Percentiles rank a stretch among this genome's conserved stretches.
Conservation (phyloP, 2,888 invertebrate genomes). For the Galerucella pusilla region DNA sequence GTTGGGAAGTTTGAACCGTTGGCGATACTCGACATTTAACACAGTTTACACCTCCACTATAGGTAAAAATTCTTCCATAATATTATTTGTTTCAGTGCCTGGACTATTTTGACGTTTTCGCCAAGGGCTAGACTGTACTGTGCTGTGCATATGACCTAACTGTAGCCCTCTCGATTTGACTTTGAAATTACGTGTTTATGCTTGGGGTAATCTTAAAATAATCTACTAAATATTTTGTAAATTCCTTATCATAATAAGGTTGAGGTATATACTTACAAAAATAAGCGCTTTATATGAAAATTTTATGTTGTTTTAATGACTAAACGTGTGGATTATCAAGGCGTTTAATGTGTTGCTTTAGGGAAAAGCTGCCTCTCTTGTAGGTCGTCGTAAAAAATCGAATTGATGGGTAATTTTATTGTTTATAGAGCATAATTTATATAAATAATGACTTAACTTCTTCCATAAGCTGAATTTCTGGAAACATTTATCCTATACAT, state of each 20-base stretch:
- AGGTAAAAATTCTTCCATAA: too few species aligned
- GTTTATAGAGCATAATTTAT: slow-evolving; percentile 3
- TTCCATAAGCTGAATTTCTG: not conserved
- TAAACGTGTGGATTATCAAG: slow-evolving; percentile 36
- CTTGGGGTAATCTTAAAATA: slow-evolving; percentile 41
- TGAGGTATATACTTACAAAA: slow-evolving; percentile 33
- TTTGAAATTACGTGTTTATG: slow-evolving; percentile 44
- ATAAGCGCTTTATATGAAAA: slow-evolving; percentile 42
- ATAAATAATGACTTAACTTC: slow-evolving; percentile 2
- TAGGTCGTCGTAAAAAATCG: slow-evolving; percentile 19
- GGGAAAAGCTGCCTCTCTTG: slow-evolving; percentile 20
- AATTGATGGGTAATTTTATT: slow-evolving; percentile 18
- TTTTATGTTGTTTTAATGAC: slow-evolving; percentile 43
- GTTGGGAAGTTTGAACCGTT: too few species aligned
- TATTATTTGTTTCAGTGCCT: not conserved
- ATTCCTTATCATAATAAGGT: slow-evolving; percentile 41
- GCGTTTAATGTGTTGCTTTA: slow-evolving; percentile 31
- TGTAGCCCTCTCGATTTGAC: slow-evolving; percentile 36
- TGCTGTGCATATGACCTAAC: not conserved
- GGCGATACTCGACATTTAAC: too few species aligned
- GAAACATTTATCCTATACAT: not conserved
- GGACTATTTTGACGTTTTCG: slow-evolving; percentile 25
- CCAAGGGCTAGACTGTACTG: slow-evolving; percentile 27
- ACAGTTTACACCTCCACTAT: too few species aligned
- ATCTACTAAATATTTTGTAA: slow-evolving; percentile 41